Evolutionary conservation across 1,140 invertebrate species (phyloP), one percentile per base, ranked within the genome.

Genomic region (Aradophagus sp.): DNA sequence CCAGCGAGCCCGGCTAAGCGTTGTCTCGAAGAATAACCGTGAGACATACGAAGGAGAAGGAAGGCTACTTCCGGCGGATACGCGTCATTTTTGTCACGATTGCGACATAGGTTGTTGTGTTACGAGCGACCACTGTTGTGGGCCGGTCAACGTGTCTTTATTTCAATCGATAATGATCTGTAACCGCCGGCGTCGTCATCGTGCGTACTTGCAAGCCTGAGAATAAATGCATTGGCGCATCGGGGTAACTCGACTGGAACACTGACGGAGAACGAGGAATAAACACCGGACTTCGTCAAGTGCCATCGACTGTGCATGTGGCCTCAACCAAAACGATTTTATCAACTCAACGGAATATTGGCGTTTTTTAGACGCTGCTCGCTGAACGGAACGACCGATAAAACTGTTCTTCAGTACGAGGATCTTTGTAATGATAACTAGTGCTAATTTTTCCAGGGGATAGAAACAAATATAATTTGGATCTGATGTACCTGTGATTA

Each of bases 51-150:
- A 56, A 72, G 67, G 67, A 50, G 44, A 63, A 75, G 77, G 70
- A 77, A 75, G 66, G 67, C 31, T 63, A 75, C 78, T 82, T 85
- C 83, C 83, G 83, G 72, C 82, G 83, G 83, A 85, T 83, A 81
- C 79, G 73, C 80, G 74, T 83, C 80, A 85, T 85, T 85, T 84
- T 85, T 85, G 83, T 85, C 81, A 82, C 82, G 82, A 84, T 85
- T 81, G 81, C 74, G 78, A 80, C 79, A 83, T 80, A 75, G 72
- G 73, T 74, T 53, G 65, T 58, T 56, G 68, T 67, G 68, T 76
- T 78, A 78, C 77, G 77, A 76, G 75, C 52, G 71, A 78, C 47
- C 68, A 68, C 45, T 62, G 72, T 69, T 53, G 71, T 56, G 47
- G 44, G 45, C 55, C 35, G 53, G 58, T 59, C 56, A 70, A 36